Conservation (phyloP, 2,113 vertebrate genomes). For the Spea multiplicata region DNA sequence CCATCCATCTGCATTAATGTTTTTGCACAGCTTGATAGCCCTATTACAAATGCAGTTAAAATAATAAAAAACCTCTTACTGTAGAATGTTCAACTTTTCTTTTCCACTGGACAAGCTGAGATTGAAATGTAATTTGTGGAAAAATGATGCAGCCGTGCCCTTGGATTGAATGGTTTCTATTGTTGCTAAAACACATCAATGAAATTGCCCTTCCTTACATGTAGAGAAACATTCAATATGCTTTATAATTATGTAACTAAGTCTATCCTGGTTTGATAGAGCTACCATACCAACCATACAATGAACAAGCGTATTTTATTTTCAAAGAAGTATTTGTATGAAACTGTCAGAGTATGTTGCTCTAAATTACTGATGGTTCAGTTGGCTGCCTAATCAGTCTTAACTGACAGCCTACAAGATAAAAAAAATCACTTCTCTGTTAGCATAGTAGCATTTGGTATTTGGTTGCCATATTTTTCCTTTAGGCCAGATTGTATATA, state of each 20-base stretch:
- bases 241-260: conserved; percentile 44
- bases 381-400: conserved; percentile 45
- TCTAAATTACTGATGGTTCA: conserved; percentile 43
- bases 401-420: conserved; percentile 48
- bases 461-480: conserved; percentile 32
- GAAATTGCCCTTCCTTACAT: conserved; percentile 41
- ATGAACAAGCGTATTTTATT: conserved; percentile 33
- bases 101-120: conserved; percentile 45
- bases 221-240: conserved; percentile 41
- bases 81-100: conserved; percentile 40
- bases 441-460: conserved; percentile 45
- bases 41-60: conserved; percentile 45
- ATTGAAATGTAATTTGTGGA: conserved; percentile 49
- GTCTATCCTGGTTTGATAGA: conserved; percentile 34
- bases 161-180: conserved; percentile 45
- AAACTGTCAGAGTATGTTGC: conserved; percentile 47
- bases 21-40: conserved; percentile 46
- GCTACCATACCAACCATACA: conserved; percentile 27
- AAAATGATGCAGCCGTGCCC: conserved; percentile 48
- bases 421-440: conserved; percentile 38
- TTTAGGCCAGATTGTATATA: conserved; percentile 30
- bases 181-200: conserved; percentile 47
- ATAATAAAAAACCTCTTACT: conserved; percentile 43
- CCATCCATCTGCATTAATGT: conserved; percentile 32
- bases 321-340: conserved; percentile 32